Evolutionary conservation across 2,797 vertebrate genomes (phyloP).

Genomic region (Dipus sagitta): DNA sequence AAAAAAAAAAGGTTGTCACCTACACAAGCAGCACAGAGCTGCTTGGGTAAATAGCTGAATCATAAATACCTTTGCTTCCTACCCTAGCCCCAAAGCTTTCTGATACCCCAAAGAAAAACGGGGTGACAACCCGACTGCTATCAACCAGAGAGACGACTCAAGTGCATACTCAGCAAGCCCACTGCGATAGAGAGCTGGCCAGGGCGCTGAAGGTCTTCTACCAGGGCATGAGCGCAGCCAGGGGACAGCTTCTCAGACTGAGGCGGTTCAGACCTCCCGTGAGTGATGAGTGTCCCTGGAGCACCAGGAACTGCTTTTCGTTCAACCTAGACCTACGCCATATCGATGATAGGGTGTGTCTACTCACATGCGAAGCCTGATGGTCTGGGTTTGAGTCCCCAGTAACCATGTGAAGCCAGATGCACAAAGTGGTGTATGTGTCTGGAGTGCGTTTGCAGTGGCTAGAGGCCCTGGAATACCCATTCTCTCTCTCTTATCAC

Average conservation of each 20-base stretch:
- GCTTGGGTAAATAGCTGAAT: not conserved
- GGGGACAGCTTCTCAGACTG: slow-evolving; percentile 90
- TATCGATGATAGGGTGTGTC: no score
- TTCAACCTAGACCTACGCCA: no score
- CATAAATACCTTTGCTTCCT: not conserved
- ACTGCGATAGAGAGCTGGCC: slow-evolving; percentile 92
- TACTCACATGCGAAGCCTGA: no score
- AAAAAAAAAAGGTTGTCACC: not conserved
- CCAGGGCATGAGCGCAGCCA: slow-evolving; percentile 92
- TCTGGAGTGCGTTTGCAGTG: no score
- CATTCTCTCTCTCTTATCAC: no score
- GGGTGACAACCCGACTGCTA: not conserved
- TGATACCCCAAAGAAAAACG: not conserved
- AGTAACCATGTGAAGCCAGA: no score
- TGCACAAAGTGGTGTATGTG: no score
- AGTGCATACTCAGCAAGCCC: slow-evolving; percentile 79
- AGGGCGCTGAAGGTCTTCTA: slow-evolving; percentile 94
- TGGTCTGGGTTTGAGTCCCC: no score
- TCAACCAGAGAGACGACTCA: slow-evolving; percentile 61
- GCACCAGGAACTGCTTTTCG: no score
- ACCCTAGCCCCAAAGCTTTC: slow-evolving; percentile 61
- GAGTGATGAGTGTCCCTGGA: slow-evolving; percentile 68
- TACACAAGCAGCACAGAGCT: not conserved
- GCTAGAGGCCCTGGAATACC: no score
- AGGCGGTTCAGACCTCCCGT: slow-evolving; percentile 90